A percentile compares a stretch with the other conserved stretches of the same genome.
Conservation (phyloP, 2,888 invertebrate species). For the Hyles lineata region DNA sequence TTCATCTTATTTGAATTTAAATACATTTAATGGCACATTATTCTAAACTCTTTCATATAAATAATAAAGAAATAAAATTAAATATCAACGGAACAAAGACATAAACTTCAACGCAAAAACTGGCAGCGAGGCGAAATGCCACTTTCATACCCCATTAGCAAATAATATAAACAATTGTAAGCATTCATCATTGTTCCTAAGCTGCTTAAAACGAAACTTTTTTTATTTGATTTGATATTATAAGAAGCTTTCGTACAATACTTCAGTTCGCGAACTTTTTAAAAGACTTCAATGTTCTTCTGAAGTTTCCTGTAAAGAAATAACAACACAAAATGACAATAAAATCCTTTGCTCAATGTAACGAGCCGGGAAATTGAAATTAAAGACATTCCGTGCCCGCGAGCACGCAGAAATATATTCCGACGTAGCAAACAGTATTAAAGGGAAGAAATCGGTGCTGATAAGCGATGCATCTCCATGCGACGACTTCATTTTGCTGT, state of each 20-base stretch:
- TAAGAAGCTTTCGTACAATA: background rate
- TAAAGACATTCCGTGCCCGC: too few relatives aligned
- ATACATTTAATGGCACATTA: too few relatives aligned
- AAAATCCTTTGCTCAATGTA: background rate
- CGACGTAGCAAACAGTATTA: background rate
- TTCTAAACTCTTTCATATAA: too few relatives aligned
- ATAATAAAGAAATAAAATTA: too few relatives aligned
- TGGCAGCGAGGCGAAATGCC: background rate
- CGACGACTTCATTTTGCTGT: conserved; percentile 12
- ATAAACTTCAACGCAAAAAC: background rate
- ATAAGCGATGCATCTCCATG: conserved; percentile 9
- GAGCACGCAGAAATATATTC: conserved; percentile 3
- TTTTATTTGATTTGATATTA: background rate
- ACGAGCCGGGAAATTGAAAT: background rate
- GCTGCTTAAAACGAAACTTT: background rate
- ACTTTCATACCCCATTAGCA: background rate
- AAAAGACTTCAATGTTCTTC: background rate
- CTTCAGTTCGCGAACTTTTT: background rate
- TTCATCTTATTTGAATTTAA: too few relatives aligned
- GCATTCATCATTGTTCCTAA: background rate
- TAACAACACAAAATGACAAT: background rate
- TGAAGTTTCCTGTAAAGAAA: background rate
- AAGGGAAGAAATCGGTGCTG: background rate
- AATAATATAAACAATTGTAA: background rate
- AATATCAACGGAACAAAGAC: background rate